Conservation (phyloP, 1,140 invertebrate genomes). For the Helicorthomorpha holstii region DNA sequence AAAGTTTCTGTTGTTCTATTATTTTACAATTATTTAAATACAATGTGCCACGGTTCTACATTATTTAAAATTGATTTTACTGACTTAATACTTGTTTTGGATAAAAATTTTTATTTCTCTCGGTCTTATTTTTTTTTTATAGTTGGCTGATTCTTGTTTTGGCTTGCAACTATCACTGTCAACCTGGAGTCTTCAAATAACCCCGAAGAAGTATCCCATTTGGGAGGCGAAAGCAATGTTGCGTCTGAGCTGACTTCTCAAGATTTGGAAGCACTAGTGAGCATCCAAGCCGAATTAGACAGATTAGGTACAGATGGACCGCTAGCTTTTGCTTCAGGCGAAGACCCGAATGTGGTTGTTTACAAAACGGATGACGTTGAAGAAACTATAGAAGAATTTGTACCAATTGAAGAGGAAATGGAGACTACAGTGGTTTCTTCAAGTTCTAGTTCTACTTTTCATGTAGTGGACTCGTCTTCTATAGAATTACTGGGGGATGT, state of each 20-base stretch:
- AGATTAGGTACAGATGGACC: neutral
- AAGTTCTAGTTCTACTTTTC: neutral
- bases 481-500: neutral
- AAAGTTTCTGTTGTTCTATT: too few relatives aligned
- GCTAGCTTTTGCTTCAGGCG: neutral
- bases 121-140: too few relatives aligned
- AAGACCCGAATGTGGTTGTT: neutral
- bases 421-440: neutral
- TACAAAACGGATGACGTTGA: neutral
- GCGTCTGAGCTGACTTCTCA: conserved; percentile 9
- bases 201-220: too few relatives aligned
- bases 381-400: neutral
- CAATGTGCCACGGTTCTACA: too few relatives aligned
- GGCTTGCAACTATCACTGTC: too few relatives aligned
- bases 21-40: too few relatives aligned
- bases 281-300: conserved; percentile 13
- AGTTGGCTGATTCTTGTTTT: too few relatives aligned
- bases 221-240: too few relatives aligned
- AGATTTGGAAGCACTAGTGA: conserved; percentile 14
- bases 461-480: neutral
- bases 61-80: too few relatives aligned
- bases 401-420: neutral
- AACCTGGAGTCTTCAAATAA: too few relatives aligned
- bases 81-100: too few relatives aligned
- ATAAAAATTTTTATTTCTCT: too few relatives aligned